Evolutionary conservation across 2,113 vertebrate species (phyloP).

Genomic region (Phalacrocorax carbo): DNA sequence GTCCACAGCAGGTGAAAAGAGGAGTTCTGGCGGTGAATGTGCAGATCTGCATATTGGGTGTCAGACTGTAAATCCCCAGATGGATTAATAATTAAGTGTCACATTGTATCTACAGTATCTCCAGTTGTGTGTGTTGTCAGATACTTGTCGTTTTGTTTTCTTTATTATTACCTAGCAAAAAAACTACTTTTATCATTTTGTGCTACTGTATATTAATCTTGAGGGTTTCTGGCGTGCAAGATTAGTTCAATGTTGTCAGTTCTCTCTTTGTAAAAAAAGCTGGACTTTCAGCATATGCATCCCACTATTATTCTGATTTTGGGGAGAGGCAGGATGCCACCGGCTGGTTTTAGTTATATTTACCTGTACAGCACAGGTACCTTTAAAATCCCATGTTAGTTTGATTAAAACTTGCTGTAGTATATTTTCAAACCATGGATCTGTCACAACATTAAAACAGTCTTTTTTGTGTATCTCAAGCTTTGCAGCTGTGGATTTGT

Average conservation of each 20-base stretch:
- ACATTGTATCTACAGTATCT: not conserved
- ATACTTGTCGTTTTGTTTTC: conserved; percentile 29
- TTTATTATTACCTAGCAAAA: conserved; percentile 47
- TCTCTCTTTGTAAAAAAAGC: not conserved
- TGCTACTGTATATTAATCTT: conserved; percentile 1
- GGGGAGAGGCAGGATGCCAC: conserved; percentile 5
- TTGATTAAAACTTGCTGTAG: not conserved
- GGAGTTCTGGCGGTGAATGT: conserved; percentile 8
- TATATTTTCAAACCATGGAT: not conserved
- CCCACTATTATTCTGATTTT: not conserved
- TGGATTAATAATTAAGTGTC: conserved; percentile 37
- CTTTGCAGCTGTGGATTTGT: conserved; percentile 31
- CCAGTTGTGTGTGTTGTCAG: conserved; percentile 34
- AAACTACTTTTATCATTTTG: not conserved
- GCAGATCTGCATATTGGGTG: not conserved
- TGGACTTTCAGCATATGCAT: not conserved
- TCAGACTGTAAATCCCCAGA: not conserved
- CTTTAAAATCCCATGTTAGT: not conserved
- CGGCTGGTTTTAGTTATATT: not conserved
- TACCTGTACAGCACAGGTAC: conserved; percentile 20
- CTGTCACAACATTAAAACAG: not conserved
- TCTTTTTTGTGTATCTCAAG: conserved; percentile 3
- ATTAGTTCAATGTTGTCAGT: conserved; percentile 14
- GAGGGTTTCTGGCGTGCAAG: conserved; percentile 9
- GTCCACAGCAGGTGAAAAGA: not conserved